phyloP scores from a whole-genome alignment of 2,888 invertebrate species.

The Psylliodes chrysocephalus region DNA sequence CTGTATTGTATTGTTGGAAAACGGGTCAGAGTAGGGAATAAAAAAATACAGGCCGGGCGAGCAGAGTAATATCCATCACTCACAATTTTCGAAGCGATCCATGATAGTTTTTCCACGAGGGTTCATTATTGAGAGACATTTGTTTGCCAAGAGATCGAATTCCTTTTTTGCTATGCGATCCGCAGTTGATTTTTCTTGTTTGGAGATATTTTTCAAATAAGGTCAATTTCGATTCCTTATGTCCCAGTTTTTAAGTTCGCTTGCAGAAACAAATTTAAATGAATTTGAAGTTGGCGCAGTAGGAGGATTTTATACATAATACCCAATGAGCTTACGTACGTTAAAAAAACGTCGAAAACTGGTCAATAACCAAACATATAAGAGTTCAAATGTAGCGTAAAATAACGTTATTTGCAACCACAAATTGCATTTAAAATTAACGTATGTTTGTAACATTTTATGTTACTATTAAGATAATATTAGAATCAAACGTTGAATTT shows the following conservation, averaged over 20 bases:
- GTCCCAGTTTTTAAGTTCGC: neutral
- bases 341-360: too few species aligned
- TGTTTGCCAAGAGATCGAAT: conserved; percentile 21
- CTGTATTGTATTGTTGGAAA: conserved; percentile 7
- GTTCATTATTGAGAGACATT: conserved; percentile 24
- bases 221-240: neutral
- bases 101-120: conserved; percentile 23
- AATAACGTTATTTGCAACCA: too few species aligned
- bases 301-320: neutral
- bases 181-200: conserved; percentile 6
- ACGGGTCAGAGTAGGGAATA: neutral
- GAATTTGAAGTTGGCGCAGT: neutral
- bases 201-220: conserved; percentile 8
- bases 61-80: conserved; percentile 25
- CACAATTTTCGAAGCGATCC: conserved; percentile 18
- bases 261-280: neutral
- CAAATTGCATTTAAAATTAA: too few species aligned
- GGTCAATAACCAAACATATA: too few species aligned
- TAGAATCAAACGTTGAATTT: too few species aligned
- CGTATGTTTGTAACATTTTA: too few species aligned
- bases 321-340: too few species aligned
- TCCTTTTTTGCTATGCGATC: conserved; percentile 3
- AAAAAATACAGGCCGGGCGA: conserved; percentile 1
- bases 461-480: too few species aligned
- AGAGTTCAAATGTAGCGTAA: too few species aligned